phyloP scores from a whole-genome alignment of 2,113 vertebrate genomes.

The Lophochroa leadbeateri region DNA sequence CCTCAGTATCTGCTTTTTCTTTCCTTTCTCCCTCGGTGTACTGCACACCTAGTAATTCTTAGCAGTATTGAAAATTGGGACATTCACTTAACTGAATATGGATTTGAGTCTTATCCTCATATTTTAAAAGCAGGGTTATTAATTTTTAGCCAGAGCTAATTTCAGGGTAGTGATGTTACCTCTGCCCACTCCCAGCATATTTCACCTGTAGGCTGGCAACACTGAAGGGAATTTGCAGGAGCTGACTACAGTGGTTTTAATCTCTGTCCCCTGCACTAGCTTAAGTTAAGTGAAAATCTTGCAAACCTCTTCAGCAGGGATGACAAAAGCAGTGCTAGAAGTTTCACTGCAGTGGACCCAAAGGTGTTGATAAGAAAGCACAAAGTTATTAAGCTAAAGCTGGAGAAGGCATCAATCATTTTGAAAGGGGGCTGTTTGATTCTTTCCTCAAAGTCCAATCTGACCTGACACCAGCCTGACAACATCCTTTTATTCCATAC shows the following conservation, averaged over 20 bases:
- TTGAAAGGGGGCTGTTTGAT: background rate
- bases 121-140: background rate
- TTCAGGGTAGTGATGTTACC: background rate
- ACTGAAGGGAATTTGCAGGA: background rate
- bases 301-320: background rate
- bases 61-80: background rate
- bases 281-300: background rate
- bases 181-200: background rate
- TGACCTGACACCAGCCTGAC: constrained; percentile 19
- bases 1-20: background rate
- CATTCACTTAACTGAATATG: background rate
- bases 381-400: constrained; percentile 38
- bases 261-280: background rate
- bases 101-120: background rate
- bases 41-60: background rate
- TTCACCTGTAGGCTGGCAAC: background rate
- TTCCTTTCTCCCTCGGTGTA: background rate
- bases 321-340: background rate
- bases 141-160: background rate
- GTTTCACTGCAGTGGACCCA: background rate
- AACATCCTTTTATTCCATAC: background rate
- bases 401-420: constrained; percentile 31
- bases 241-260: background rate
- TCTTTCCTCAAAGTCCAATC: background rate
- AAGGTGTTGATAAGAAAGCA: constrained; percentile 10